Conservation (phyloP, 2,113 vertebrate species). For the Tychaedon coryphoeus region DNA sequence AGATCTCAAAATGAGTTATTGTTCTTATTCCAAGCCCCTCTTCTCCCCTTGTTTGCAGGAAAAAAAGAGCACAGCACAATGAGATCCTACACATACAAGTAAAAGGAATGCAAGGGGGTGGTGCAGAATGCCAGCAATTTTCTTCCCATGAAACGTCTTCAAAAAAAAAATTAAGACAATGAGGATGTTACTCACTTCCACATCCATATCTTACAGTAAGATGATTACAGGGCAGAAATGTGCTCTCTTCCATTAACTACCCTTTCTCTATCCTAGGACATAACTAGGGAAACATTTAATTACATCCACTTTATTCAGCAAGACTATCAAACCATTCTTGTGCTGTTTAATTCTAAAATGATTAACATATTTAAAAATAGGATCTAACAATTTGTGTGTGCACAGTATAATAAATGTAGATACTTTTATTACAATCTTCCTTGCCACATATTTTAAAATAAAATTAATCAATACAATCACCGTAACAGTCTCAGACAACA, state of each 20-base stretch:
- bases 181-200: background rate
- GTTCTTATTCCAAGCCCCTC: background rate
- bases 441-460: slow-evolving; percentile 51
- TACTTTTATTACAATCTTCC: slow-evolving; percentile 70
- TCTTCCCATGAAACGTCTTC: background rate
- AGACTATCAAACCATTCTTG: slow-evolving; percentile 12
- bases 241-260: background rate
- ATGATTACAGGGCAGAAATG: background rate
- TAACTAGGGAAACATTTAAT: slow-evolving; percentile 23
- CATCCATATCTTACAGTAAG: background rate
- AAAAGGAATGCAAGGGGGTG: background rate
- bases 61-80: background rate
- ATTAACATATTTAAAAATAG: slow-evolving; percentile 38
- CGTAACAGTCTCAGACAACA: slow-evolving; percentile 23
- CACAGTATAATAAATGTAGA: slow-evolving; percentile 31
- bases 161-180: background rate
- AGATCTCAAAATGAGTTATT: background rate
- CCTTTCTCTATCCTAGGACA: background rate
- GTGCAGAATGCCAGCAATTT: background rate
- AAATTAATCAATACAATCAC: slow-evolving; percentile 63
- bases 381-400: slow-evolving; percentile 43
- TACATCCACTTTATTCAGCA: slow-evolving; percentile 35
- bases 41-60: background rate
- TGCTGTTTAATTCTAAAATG: slow-evolving; percentile 19
- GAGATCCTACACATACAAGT: background rate